Base-by-base conservation (phyloP, 2,888 invertebrate genomes). In the Halictus quadricinctus region DNA sequence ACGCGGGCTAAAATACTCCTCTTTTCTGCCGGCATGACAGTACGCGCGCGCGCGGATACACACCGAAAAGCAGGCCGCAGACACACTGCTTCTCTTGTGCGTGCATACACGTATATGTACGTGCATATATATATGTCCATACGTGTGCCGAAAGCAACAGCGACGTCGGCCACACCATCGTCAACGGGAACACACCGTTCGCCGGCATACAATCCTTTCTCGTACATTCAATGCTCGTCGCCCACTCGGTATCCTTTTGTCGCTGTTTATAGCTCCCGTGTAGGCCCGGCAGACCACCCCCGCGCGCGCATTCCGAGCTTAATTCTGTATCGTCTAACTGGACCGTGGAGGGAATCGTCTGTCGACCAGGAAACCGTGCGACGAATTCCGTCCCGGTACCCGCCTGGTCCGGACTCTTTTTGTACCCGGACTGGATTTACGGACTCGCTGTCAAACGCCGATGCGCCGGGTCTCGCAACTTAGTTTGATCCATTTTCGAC, bases 201-300 rank as follows among this genome's bases (percentile, higher is more conserved):
- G 87, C 81, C 79, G 79, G 79, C 86, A 82, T 85, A 90, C 89
- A 90, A 91, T 91, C 87, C 88, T 90, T 90, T 89, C 88, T 88
- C 78, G 84, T 88, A 86, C 85, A 86, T 88, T 88, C 85, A 88
- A 87, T 90, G 86, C 84, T 87, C 86, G 83, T 84, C 87, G 83
- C 88, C 88, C 89, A 85, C 87, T 91, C 84, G 79, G 66, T 83
- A 84, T 90, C 87, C 88, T 89, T 91, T 88, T 89, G 85, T 91
- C 88, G 84, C 87, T 88, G 88, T 83, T 90, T 88, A 90, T 85
- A 88, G 81, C 84, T 87, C 78, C 69, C 88, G 58, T n/a, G 80
- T 88, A 85, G 88, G 83, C 85, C 69, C 84, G 83, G 83, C 77
- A 76, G 77, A 79, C 70, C 80, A 73, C 70, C 36, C 70, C 21